Evolutionary conservation across 53 echinoderm and acorn worm species (phyloP).

Genomic region (Henricia sp.): DNA sequence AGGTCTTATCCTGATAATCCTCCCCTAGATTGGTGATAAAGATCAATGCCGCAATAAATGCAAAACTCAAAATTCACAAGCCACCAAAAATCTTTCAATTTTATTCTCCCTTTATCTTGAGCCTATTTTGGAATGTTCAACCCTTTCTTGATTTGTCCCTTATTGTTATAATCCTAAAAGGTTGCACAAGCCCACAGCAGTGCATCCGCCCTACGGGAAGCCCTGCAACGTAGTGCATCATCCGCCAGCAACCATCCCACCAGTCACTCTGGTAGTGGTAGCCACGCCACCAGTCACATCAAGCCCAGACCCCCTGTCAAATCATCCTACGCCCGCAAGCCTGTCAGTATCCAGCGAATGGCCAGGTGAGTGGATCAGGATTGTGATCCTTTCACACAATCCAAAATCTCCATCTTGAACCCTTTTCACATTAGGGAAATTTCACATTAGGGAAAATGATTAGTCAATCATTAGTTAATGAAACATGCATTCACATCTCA

Average conservation of each 20-base stretch:
- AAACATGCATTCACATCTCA: no score
- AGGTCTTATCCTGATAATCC: no score
- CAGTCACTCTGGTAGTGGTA: conserved; percentile 1
- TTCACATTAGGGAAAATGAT: no score
- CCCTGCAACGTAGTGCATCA: conserved; percentile 72
- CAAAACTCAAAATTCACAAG: no score
- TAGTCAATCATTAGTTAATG: no score
- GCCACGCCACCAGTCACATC: conserved; percentile 24
- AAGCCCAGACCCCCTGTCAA: conserved; percentile 72
- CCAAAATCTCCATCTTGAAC: no score
- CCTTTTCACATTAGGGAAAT: no score
- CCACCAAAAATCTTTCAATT: no score
- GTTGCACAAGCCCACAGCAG: conserved; percentile 87
- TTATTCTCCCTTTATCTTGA: no score
- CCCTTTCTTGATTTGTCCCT: background rate
- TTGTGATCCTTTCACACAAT: background rate
- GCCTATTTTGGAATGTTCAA: no score
- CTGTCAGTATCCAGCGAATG: conserved; percentile 83
- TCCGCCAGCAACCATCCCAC: background rate
- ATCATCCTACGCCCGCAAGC: conserved; percentile 72
- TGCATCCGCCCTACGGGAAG: conserved; percentile 79
- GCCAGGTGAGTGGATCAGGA: conserved; percentile 68
- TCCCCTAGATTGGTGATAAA: no score
- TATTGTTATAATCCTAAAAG: conserved; percentile 36
- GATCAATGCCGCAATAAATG: no score